Evolutionary conservation across 2,888 invertebrate species (phyloP), one percentile per base, ranked within the genome.

Genomic region (Resseliella maxima): DNA sequence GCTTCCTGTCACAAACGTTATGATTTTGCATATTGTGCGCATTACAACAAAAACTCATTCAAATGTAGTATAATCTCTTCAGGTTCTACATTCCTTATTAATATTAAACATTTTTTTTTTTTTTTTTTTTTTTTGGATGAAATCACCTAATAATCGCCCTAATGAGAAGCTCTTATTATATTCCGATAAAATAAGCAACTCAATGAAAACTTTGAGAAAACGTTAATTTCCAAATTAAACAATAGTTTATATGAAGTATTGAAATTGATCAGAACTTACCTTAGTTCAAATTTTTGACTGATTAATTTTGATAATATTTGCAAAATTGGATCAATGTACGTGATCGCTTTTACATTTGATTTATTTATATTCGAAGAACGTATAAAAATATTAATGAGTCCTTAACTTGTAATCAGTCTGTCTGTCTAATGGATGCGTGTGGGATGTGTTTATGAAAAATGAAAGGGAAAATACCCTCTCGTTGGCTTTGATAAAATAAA

Each of bases 361-460:
- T 72, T 31, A 72, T 72, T 72, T 72, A 72, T 72, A 31, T 59
- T 72, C 72, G 31, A 72, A 72, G 72, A 72, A 31, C 35, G 72
- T 72, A 18, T 72, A 31, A 72, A 72, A 72, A 72, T 72, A 31
- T 72, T 72, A 72, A 31, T 72, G 72, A 31, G 72, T 15, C 35
- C 35, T 35, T 72, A 72, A 72, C 6, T 12, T 18, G 31, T 72
- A 72, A 72, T 72, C 72, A 72, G 72, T 31, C 72, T 31, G 72
- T 72, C 72, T 72, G 59, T n/a, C 59, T 2, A n/a, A 24, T 59
- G 27, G 59, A 59, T 59, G 59, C 18, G 24, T 59, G 59, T n/a
- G n/a, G 45, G 45, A n/a, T n/a, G n/a, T 45, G 46, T 15, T 50
- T 50, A 15, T 50, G 45, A 10, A 45, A 24, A n/a, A 24, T 24